Conservation (phyloP, 2,888 invertebrate genomes). For the Tipula helvola region DNA sequence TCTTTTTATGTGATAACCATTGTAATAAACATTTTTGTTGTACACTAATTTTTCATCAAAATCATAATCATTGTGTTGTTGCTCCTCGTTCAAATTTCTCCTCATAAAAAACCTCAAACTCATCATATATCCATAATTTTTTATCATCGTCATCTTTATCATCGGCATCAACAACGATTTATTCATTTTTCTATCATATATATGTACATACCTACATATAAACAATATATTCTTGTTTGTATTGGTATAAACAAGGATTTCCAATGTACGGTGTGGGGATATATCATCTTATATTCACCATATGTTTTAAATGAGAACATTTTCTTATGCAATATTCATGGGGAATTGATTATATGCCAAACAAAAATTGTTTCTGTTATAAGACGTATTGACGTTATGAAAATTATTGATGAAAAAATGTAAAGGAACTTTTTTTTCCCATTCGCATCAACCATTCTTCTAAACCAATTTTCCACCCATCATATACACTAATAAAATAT, state of each 20-base stretch:
- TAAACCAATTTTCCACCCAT: background rate
- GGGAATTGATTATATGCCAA: background rate
- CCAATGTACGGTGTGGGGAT: background rate
- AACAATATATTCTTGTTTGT: background rate
- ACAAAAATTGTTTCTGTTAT: background rate
- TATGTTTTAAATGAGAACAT: background rate
- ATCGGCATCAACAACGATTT: background rate
- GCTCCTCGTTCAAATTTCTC: background rate
- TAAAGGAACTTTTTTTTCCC: background rate
- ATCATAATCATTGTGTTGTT: background rate
- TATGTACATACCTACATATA: background rate
- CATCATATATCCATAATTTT: background rate
- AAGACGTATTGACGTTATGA: background rate
- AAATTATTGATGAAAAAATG: background rate
- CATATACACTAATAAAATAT: background rate
- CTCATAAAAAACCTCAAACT: background rate
- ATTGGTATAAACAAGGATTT: background rate
- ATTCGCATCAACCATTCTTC: background rate
- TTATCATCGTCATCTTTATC: background rate
- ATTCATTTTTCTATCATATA: background rate
- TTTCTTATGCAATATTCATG: constrained; percentile 4
- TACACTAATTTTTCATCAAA: background rate
- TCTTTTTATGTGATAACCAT: background rate
- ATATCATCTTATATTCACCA: background rate
- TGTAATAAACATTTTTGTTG: background rate